Base-by-base conservation (phyloP, 2,113 vertebrate genomes). In the Melanerpes aurifrons region DNA sequence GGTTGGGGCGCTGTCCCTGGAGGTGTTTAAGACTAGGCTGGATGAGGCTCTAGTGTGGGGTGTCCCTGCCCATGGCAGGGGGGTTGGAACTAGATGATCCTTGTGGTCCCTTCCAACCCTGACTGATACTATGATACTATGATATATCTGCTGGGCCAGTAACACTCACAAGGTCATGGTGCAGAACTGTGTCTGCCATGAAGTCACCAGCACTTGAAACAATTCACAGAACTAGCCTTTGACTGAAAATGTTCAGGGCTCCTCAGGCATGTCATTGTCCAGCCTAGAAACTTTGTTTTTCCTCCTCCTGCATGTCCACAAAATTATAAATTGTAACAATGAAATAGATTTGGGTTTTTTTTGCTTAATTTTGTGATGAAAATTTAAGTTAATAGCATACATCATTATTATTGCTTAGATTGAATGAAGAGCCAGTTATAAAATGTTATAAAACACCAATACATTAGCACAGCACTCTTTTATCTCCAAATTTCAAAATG, bases 181-280 rank as follows among this genome's bases (percentile, higher is more conserved):
- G 25, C 50, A 62, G 32, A 67, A 69, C 12, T 5, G 1, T 15
- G 31, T 7, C 75, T 61, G 12, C 70, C 61, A 50, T 18, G 22
- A 59, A 83, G 45, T 9, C 48, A 45, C 8, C 56, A 63, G 8
- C 40, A 29, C 37, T 18, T 80, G 16, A 45, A 78, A 8, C 17
- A 54, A 16, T 12, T 67, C 79, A 56, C 50, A 59, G 25, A 92
- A 61, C 28, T 69, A 15, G 3, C 11, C 15, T 32, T 73, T 58
- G 68, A 59, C 18, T 2, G 3, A 40, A 66, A 19, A 54, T 18
- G 3, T 45, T 24, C 0, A 0, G 20, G 7, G 8, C 3, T 73
- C 3, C 45, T 82, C 45, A 48, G 17, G 15, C 2, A 31, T 19
- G 26, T 29, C 14, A 26, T 15, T 77, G 63, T 14, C 26, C 56